These are phyloP conservation scores for Parnassius smintheus DNA, from an alignment of 2,888 invertebrate species.

Conservation along the genomic window DNA sequence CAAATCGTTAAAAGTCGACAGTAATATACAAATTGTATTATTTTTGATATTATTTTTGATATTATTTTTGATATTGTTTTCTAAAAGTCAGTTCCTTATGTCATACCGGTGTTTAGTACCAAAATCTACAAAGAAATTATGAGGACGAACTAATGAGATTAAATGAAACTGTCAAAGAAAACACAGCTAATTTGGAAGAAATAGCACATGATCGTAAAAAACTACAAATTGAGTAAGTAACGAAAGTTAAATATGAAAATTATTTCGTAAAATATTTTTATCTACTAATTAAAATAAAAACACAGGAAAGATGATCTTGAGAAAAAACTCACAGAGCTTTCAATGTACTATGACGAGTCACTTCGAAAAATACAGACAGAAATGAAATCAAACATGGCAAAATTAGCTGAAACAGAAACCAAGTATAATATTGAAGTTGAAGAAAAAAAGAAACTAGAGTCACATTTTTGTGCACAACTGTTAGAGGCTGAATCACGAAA, in stretches of 20 bases:
- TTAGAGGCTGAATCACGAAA: conserved; percentile 48
- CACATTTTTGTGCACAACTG: conserved; percentile 44
- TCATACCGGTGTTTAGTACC: conserved; percentile 46
- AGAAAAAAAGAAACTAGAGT: conserved; percentile 47
- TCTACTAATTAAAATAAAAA: conserved; percentile 1
- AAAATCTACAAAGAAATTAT: conserved; percentile 55
- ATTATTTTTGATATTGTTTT: too few relatives aligned
- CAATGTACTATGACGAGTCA: conserved; percentile 56
- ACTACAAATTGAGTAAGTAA: conserved; percentile 61
- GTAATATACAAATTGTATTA: too few relatives aligned
- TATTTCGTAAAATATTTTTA: not conserved
- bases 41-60: too few relatives aligned
- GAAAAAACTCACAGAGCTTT: conserved; percentile 52
- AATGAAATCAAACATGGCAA: conserved; percentile 46
- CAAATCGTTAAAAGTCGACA: too few relatives aligned
- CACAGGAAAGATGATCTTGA: conserved; percentile 66
- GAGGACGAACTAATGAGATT: conserved; percentile 58
- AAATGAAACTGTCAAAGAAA: conserved; percentile 59
- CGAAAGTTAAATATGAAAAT: not conserved
- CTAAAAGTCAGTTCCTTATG: too few relatives aligned
- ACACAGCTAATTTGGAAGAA: conserved; percentile 59
- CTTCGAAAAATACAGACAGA: conserved; percentile 51
- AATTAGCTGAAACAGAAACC: conserved; percentile 56
- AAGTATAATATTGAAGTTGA: conserved; percentile 51
- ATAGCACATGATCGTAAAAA: conserved; percentile 61